Evolutionary conservation across 2,888 invertebrate species (phyloP).

Genomic region (Synergus laeviventris): DNA sequence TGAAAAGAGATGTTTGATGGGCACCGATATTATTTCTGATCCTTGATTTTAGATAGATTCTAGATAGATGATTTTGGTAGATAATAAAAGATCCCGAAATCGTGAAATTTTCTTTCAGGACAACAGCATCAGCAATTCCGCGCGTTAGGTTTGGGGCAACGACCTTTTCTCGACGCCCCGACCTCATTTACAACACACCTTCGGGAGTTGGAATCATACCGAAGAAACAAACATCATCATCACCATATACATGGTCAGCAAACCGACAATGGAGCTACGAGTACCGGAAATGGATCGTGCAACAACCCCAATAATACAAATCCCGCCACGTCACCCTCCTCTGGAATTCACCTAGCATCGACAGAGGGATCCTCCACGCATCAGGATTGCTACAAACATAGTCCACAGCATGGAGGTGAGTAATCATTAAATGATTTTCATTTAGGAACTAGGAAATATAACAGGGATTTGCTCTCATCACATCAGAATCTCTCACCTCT

Average conservation of each 20-base stretch:
- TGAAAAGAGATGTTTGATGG: too few species aligned
- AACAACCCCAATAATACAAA: constrained; percentile 66
- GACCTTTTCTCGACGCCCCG: constrained; percentile 81
- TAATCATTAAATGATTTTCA: constrained; percentile 50
- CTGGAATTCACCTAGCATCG: constrained; percentile 67
- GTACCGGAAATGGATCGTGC: constrained; percentile 56
- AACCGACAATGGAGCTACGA: constrained; percentile 52
- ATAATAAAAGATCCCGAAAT: constrained; percentile 1
- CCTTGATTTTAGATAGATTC: background rate
- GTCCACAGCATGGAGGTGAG: constrained; percentile 75
- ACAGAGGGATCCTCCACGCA: constrained; percentile 64
- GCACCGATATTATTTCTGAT: background rate
- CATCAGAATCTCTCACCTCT: too few species aligned
- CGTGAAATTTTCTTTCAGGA: constrained; percentile 66
- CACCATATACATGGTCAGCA: constrained; percentile 68
- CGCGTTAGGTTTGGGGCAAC: constrained; percentile 84
- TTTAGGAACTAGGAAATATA: background rate
- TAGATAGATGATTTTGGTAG: background rate
- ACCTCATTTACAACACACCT: constrained; percentile 82
- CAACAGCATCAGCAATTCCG: constrained; percentile 83
- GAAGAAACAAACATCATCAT: constrained; percentile 81
- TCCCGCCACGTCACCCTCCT: constrained; percentile 70
- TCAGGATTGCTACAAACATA: constrained; percentile 74
- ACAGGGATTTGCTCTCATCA: too few species aligned
- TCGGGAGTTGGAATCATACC: constrained; percentile 83